These are phyloP conservation scores for Cryptops parisi DNA, from an alignment of 2,888 invertebrate genomes.

Conservation along the genomic window DNA sequence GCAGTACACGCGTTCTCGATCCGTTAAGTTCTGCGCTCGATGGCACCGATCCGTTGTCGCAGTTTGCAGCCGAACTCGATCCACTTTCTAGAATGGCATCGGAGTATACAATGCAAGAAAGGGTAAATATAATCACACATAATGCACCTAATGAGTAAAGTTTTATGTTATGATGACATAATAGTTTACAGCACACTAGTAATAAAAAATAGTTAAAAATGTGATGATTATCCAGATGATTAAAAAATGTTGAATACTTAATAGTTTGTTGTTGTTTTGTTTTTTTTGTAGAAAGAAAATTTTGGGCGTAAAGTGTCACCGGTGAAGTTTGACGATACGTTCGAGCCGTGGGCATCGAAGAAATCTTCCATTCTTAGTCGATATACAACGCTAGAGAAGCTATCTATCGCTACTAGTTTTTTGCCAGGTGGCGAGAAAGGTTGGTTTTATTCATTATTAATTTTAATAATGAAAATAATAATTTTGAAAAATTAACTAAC, in stretches of 20 bases:
- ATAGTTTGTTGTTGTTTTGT: neutral
- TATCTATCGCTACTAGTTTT: slow-evolving; percentile 80
- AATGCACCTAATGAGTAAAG: too few relatives aligned
- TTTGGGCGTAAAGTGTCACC: slow-evolving; percentile 11
- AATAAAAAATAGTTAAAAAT: too few relatives aligned
- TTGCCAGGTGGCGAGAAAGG: slow-evolving; percentile 66
- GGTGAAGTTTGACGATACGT: slow-evolving; percentile 31
- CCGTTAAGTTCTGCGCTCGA: slow-evolving; percentile 40
- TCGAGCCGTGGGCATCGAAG: slow-evolving; percentile 63
- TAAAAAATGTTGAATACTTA: neutral
- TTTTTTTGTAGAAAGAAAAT: slow-evolving; percentile 13
- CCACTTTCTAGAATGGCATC: slow-evolving; percentile 37
- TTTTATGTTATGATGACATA: too few relatives aligned
- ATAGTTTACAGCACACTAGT: too few relatives aligned
- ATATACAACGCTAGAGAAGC: slow-evolving; percentile 84
- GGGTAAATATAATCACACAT: too few relatives aligned
- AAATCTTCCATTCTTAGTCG: slow-evolving; percentile 65
- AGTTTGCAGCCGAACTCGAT: slow-evolving; percentile 46
- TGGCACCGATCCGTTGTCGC: slow-evolving; percentile 57
- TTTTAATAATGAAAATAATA: too few relatives aligned
- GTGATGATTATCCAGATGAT: too few relatives aligned
- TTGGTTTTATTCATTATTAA: slow-evolving; percentile 25
- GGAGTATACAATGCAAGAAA: slow-evolving; percentile 19
- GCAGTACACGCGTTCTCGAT: slow-evolving; percentile 16
- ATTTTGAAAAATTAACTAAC: slow-evolving; percentile 3